phyloP scores from a whole-genome alignment of 2,113 vertebrate species.

The Tangachromis dhanisi region DNA sequence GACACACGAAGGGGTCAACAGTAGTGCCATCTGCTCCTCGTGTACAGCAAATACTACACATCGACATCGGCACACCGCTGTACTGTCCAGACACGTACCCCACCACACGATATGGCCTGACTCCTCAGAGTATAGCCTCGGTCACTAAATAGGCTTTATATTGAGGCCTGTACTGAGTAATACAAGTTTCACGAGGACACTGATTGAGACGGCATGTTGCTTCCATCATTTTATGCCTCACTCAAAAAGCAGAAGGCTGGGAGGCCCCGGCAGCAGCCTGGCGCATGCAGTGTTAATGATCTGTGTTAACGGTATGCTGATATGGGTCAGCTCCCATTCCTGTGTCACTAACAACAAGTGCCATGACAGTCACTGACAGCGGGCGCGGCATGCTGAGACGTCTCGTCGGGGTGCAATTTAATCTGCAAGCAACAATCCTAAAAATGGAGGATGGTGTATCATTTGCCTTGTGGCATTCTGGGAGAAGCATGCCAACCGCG shows the following conservation, averaged over 20 bases:
- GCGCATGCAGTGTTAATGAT: not conserved
- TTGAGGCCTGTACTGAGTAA: constrained; percentile 11
- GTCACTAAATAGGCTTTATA: not conserved
- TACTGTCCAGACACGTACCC: constrained; percentile 6
- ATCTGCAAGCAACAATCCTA: constrained; percentile 33
- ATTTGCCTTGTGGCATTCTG: constrained; percentile 33
- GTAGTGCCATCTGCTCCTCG: constrained; percentile 55
- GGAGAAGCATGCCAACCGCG: not conserved
- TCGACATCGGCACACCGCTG: constrained; percentile 36
- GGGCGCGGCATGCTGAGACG: not conserved
- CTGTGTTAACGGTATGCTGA: constrained; percentile 2
- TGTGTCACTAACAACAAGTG: constrained; percentile 4
- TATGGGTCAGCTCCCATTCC: constrained; percentile 38
- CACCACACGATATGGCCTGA: not conserved
- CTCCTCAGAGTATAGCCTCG: not conserved
- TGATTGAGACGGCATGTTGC: constrained; percentile 14
- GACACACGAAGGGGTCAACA: constrained; percentile 64
- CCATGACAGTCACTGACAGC: constrained; percentile 3
- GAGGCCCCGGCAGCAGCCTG: not conserved
- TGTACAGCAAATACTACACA: constrained; percentile 31
- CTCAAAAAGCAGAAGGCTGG: not conserved
- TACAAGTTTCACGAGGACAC: not conserved
- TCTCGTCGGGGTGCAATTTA: constrained; percentile 29
- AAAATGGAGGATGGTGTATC: constrained; percentile 32
- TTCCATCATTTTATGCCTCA: not conserved